Percentiles rank a stretch among this genome's conserved stretches.
Evolutionary conservation across 2,113 vertebrate species (phyloP).

Genomic region (Oenanthe oenanthe): DNA sequence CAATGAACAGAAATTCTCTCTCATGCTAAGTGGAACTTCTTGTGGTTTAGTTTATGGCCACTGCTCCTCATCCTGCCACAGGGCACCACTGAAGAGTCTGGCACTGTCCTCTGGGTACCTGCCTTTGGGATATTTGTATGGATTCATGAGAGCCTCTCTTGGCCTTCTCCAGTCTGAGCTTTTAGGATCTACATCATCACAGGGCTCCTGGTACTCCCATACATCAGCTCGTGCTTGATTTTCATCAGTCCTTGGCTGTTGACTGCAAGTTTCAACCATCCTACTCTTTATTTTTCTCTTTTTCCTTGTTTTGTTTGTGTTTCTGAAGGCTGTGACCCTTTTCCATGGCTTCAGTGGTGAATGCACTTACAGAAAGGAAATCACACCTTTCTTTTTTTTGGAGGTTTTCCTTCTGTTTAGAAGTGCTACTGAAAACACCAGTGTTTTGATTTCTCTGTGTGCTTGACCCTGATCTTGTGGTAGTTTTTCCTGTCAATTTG

Average conservation of each 20-base stretch:
- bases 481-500: not conserved
- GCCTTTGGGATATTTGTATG: not conserved
- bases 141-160: not conserved
- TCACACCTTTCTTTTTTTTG: not conserved
- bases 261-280: not conserved
- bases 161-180: not conserved
- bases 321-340: not conserved
- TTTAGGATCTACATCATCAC: not conserved
- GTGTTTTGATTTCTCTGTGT: fast-evolving
- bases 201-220: not conserved
- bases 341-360: not conserved
- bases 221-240: not conserved
- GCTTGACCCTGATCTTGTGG: not conserved
- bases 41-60: not conserved
- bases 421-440: not conserved
- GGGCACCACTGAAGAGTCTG: not conserved
- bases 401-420: not conserved
- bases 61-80: not conserved
- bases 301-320: not conserved
- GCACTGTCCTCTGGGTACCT: not conserved
- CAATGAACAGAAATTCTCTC: not conserved
- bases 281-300: not conserved
- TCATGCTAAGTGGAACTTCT: not conserved
- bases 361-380: not conserved
- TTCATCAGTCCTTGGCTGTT: not conserved